Conservation (phyloP, 2,113 vertebrate genomes). For the Pluvianellus socialis region DNA sequence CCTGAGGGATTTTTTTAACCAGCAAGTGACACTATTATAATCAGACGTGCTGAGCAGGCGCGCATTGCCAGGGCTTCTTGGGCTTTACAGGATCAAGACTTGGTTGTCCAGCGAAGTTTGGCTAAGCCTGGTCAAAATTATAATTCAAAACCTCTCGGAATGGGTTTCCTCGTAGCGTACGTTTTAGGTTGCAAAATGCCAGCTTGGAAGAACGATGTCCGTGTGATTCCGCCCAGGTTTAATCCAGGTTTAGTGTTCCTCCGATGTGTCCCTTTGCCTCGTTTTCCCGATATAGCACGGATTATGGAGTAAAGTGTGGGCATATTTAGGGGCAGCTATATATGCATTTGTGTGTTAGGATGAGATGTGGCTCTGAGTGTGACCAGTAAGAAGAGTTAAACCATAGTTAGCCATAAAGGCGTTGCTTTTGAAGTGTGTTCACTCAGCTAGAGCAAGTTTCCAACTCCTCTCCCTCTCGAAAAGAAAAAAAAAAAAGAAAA, state of each 20-base stretch:
- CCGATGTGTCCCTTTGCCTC: background rate
- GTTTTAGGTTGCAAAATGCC: background rate
- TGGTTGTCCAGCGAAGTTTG: background rate
- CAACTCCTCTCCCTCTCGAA: background rate
- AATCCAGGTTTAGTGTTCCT: background rate
- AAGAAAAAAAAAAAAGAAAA: background rate
- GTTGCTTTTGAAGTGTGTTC: background rate
- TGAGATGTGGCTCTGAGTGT: background rate
- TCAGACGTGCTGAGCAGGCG: background rate
- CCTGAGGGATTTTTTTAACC: background rate
- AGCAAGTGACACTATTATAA: background rate
- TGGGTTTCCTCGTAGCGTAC: background rate
- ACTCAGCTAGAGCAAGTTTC: background rate
- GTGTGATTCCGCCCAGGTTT: background rate
- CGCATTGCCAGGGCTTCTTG: background rate
- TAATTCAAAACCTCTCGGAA: background rate
- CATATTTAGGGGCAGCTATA: background rate
- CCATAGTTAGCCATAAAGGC: background rate
- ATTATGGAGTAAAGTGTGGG: background rate
- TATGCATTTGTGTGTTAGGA: background rate
- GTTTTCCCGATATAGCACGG: background rate
- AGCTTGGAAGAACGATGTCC: background rate
- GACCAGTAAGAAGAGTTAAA: background rate
- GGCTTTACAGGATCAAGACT: background rate
- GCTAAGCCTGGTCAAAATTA: background rate